phyloP scores from a whole-genome alignment of 2,113 vertebrate species.

The Spermophilus dauricus region DNA sequence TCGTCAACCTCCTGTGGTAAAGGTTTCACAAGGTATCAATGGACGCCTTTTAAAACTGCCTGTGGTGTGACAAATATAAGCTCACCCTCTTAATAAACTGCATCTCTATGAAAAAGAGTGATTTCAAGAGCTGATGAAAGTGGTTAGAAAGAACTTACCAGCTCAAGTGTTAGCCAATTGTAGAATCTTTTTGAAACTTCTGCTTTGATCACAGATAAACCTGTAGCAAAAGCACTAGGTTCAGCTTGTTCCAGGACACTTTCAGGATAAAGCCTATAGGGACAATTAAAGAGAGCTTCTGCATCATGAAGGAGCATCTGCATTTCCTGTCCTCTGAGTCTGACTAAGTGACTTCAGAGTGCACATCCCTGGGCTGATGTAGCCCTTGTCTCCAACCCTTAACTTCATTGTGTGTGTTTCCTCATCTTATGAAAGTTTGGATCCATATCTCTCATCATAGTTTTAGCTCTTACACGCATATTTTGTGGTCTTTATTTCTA shows the following conservation, averaged over 20 bases:
- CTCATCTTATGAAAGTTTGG: not conserved
- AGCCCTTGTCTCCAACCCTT: not conserved
- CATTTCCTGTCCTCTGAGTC: not conserved
- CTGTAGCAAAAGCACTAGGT: not conserved
- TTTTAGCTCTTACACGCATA: not conserved
- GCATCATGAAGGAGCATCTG: not conserved
- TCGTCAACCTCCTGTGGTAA: not conserved
- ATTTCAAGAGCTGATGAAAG: not conserved
- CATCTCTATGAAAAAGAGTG: not conserved
- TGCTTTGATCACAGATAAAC: not conserved
- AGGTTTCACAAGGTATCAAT: conserved; percentile 2
- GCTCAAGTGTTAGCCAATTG: not conserved
- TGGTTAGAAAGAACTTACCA: not conserved
- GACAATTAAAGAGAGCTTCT: not conserved
- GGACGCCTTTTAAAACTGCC: not conserved
- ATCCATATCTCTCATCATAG: not conserved
- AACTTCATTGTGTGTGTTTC: not conserved
- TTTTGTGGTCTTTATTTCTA: not conserved
- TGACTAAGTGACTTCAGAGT: not conserved
- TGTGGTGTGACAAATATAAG: not conserved
- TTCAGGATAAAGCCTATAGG: not conserved
- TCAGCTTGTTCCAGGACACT: not conserved
- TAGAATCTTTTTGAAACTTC: not conserved
- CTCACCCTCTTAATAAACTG: not conserved
- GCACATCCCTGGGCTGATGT: too few relatives aligned